These are phyloP conservation scores for Hippocampus abdominalis DNA, from an alignment of 2,113 vertebrate species.

Conservation along the genomic window DNA sequence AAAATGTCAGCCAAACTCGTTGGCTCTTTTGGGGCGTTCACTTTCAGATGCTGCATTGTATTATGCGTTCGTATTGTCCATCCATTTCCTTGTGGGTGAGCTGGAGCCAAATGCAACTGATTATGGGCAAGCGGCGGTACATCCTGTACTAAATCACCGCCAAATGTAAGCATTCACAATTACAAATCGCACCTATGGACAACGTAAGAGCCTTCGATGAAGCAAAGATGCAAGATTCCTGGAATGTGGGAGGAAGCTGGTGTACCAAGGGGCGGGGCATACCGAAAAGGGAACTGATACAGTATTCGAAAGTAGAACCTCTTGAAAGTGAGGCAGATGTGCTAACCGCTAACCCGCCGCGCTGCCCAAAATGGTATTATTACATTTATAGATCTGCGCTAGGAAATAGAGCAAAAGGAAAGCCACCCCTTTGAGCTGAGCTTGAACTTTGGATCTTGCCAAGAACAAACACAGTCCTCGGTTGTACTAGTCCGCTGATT, in stretches of 20 bases:
- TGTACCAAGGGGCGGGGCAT: neutral
- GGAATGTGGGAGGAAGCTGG: too few species aligned
- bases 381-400: neutral
- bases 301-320: neutral
- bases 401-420: too few species aligned
- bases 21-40: neutral
- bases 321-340: neutral
- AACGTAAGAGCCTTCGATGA: too few species aligned
- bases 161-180: too few species aligned
- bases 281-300: neutral
- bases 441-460: conserved; percentile 41
- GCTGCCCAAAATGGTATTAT: neutral
- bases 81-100: neutral
- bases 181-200: too few species aligned
- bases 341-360: neutral
- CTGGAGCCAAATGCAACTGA: neutral
- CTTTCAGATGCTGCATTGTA: neutral
- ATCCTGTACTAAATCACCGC: too few species aligned
- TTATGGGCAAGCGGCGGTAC: neutral
- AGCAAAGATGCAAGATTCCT: too few species aligned
- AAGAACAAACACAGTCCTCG: neutral
- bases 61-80: neutral
- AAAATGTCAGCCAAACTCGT: too few species aligned
- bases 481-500: neutral
- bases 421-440: neutral